phyloP scores from a whole-genome alignment of 2,888 invertebrate species.

The Adelphocoris suturalis region DNA sequence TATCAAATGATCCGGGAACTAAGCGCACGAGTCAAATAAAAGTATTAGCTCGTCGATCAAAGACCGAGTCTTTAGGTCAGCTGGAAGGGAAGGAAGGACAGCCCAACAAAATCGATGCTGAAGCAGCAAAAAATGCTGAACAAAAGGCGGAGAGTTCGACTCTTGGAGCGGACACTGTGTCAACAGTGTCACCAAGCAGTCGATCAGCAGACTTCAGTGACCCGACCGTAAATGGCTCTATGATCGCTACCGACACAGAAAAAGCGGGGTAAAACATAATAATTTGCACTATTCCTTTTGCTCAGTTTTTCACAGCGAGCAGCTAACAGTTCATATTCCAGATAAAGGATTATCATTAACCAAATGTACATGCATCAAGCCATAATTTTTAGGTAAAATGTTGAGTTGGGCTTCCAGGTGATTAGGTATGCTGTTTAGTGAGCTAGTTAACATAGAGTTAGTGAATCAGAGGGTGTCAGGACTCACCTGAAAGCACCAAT shows the following conservation, averaged over 20 bases:
- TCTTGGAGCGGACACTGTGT: background rate
- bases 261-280: background rate
- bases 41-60: background rate
- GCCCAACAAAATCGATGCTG: background rate
- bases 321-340: no score
- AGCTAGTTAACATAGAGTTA: no score
- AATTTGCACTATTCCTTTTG: background rate
- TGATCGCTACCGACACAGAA: background rate
- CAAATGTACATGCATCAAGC: no score
- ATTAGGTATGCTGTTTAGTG: no score
- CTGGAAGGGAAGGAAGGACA: background rate
- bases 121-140: background rate
- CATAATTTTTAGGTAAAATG: no score
- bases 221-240: background rate
- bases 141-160: background rate
- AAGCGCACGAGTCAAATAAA: no score
- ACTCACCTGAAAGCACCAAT: no score
- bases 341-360: no score
- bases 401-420: no score
- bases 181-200: background rate
- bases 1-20: no score
- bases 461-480: no score
- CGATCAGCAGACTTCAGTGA: background rate
- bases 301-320: no score
- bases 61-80: background rate